A percentile compares a stretch with the other conserved stretches of the same genome.
phyloP scores from a whole-genome alignment of 2,797 vertebrate species.

The Microcaecilia unicolor region DNA sequence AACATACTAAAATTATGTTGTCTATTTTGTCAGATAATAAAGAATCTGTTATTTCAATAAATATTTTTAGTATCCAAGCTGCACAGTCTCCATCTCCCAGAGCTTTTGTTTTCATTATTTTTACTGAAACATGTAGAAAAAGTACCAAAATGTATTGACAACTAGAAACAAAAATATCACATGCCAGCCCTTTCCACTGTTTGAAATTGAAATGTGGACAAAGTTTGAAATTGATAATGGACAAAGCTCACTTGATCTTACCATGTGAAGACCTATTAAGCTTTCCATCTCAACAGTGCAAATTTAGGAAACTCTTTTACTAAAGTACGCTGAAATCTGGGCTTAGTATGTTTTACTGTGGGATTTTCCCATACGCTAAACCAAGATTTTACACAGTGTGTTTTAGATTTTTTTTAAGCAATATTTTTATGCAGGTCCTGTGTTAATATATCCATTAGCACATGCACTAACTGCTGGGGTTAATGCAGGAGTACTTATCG shows the following conservation, averaged over 20 bases:
- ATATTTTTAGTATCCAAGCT: neutral
- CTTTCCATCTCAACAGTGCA: slow-evolving; percentile 18
- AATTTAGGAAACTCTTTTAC: too few species aligned
- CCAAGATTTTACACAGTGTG: too few species aligned
- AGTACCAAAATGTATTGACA: neutral
- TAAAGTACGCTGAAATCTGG: too few species aligned
- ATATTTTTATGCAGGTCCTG: too few species aligned
- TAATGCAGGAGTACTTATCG: too few species aligned
- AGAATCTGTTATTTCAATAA: neutral
- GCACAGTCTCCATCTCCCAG: neutral
- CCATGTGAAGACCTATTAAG: slow-evolving; percentile 28
- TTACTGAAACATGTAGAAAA: neutral
- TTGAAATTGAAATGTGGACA: slow-evolving; percentile 14
- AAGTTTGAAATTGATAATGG: slow-evolving; percentile 31
- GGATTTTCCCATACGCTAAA: too few species aligned
- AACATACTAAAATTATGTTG: slow-evolving; percentile 3
- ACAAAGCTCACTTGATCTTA: slow-evolving; percentile 29
- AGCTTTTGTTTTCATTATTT: neutral
- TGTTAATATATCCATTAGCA: too few species aligned
- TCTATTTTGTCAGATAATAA: neutral
- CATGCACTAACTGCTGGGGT: too few species aligned
- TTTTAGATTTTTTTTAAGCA: too few species aligned
- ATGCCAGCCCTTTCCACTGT: slow-evolving; percentile 2
- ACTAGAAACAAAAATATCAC: neutral
- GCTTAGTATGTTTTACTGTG: too few species aligned